phyloP scores from a whole-genome alignment of 2,113 vertebrate species.

The Sorex araneus region DNA sequence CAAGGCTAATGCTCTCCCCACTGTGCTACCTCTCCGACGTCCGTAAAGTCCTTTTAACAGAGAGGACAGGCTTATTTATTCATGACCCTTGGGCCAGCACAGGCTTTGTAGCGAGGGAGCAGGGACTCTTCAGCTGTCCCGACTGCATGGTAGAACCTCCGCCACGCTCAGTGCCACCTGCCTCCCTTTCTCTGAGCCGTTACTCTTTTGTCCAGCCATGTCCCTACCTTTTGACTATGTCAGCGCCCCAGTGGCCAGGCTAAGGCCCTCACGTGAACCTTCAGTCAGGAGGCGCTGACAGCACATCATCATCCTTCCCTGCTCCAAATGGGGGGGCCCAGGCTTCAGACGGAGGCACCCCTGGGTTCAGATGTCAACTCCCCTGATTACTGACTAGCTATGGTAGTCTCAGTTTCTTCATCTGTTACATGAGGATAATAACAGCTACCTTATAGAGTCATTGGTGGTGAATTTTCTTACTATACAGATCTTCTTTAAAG shows the following conservation, averaged over 20 bases:
- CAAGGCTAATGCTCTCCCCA: too few relatives aligned
- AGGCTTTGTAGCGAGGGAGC: neutral
- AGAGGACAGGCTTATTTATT: neutral
- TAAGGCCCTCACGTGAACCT: neutral
- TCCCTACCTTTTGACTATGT: neutral
- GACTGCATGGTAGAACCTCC: neutral
- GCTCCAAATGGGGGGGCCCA: neutral
- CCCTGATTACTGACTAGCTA: conserved; percentile 3
- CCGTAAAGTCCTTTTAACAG: neutral
- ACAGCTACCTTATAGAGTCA: conserved; percentile 10
- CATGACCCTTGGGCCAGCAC: neutral
- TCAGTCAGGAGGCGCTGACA: neutral
- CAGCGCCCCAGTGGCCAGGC: neutral
- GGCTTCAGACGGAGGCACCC: neutral
- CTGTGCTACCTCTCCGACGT: too few relatives aligned
- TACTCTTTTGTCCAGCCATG: neutral
- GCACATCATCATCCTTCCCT: neutral
- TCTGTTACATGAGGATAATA: neutral
- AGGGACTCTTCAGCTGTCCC: conserved; percentile 14
- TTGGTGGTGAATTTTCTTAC: conserved; percentile 50
- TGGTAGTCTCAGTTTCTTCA: conserved; percentile 9
- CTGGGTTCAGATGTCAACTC: conserved; percentile 1
- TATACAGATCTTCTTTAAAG: conserved; percentile 1
- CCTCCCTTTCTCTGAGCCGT: neutral
- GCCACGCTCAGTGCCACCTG: neutral